Evolutionary conservation across 2,797 vertebrate species (phyloP).

Genomic region (Platyrinchus mystaceus): DNA sequence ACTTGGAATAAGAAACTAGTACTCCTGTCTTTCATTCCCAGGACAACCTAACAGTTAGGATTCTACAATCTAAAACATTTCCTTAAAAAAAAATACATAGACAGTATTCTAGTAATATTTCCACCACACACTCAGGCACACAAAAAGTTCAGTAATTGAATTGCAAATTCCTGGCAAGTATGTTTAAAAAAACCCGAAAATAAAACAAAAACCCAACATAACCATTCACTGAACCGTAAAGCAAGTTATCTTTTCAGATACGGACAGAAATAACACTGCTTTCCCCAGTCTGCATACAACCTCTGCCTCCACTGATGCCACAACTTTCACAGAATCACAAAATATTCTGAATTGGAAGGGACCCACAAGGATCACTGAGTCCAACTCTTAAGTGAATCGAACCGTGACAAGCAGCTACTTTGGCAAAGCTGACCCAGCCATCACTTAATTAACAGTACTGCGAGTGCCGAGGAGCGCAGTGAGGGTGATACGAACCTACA

Average conservation of each 20-base stretch:
- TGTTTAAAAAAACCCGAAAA: not conserved
- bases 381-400: not conserved
- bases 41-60: not conserved
- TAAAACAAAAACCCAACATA: not conserved
- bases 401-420: rapidly evolving
- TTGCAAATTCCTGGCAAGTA: not conserved
- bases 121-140: not conserved
- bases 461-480: not conserved
- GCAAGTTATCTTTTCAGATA: not conserved
- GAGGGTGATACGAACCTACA: not conserved
- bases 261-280: not conserved
- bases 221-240: not conserved
- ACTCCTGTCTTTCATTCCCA: not conserved
- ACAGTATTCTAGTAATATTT: not conserved
- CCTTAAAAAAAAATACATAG: not conserved
- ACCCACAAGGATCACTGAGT: not conserved
- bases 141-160: not conserved
- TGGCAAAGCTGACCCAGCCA: not conserved
- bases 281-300: not conserved
- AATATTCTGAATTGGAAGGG: not conserved
- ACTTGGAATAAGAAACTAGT: not conserved
- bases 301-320: not conserved
- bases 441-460: not conserved
- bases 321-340: not conserved
- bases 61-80: not conserved